Percentiles rank a stretch among this genome's conserved stretches.
Conservation (phyloP, 2,797 vertebrate species). For the Nyctibius grandis region DNA sequence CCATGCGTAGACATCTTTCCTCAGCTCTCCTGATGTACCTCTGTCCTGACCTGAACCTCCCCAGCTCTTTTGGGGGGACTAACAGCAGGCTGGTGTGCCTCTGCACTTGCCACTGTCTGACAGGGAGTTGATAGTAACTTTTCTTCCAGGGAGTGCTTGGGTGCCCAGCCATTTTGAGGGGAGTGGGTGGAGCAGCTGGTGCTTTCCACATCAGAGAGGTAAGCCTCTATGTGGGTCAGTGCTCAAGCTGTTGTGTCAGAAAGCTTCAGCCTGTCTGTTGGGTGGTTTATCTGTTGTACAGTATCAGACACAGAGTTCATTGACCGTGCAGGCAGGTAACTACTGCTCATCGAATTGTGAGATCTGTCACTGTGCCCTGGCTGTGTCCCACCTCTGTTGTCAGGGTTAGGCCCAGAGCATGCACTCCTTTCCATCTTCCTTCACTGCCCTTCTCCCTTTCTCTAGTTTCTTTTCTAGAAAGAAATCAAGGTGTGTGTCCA, state of each 20-base stretch:
- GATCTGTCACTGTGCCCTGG: neutral
- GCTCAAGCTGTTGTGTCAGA: neutral
- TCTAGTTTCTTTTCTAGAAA: neutral
- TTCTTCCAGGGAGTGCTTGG: neutral
- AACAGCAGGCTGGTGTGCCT: neutral
- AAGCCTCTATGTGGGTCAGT: neutral
- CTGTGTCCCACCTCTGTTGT: neutral
- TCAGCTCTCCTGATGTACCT: neutral
- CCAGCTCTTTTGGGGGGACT: neutral
- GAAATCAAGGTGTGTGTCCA: neutral
- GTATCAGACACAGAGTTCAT: neutral
- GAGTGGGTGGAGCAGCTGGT: neutral
- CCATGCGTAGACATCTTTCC: neutral
- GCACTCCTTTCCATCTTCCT: rapidly evolving
- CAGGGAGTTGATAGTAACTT: neutral
- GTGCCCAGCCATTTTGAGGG: neutral
- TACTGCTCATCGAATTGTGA: neutral
- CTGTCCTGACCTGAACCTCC: neutral
- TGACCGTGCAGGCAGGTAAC: neutral
- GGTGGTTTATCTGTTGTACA: neutral
- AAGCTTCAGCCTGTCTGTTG: neutral
- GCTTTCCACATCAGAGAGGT: neutral
- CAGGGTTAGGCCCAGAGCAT: neutral
- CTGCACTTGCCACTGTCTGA: neutral
- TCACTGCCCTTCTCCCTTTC: neutral